Conservation (phyloP, 2,888 invertebrate species). For the Nemotelus nigrinus region DNA sequence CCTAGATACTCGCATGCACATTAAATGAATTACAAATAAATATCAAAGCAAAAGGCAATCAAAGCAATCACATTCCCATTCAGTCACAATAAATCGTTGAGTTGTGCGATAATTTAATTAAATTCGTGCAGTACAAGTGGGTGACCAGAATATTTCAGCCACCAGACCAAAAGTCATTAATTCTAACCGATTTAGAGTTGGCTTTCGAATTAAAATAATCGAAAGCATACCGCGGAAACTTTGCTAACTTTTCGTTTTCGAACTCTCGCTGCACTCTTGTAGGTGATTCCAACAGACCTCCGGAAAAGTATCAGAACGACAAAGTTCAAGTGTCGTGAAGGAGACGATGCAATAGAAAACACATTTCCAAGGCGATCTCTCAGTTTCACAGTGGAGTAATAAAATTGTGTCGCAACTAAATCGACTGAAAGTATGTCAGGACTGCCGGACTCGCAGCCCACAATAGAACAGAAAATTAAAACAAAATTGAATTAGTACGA, state of each 20-base stretch:
- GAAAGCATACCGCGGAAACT: conserved; percentile 24
- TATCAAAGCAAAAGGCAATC: background rate
- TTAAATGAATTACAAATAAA: background rate
- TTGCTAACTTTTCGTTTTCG: conserved; percentile 8
- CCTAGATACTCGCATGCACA: no score
- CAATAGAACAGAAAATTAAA: no score
- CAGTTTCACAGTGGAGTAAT: background rate
- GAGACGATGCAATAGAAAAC: background rate
- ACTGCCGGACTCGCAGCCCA: no score
- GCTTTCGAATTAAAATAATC: conserved; percentile 41
- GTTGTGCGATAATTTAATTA: conserved; percentile 34
- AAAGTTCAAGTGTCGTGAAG: background rate
- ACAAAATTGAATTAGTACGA: no score
- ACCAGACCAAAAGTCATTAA: conserved; percentile 14
- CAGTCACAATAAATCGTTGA: background rate
- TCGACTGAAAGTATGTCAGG: no score
- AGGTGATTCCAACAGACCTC: background rate
- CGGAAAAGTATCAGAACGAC: background rate
- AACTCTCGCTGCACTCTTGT: background rate
- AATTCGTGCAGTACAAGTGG: background rate
- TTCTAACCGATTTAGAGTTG: conserved; percentile 23
- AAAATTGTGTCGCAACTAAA: no score
- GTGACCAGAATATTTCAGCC: conserved; percentile 23
- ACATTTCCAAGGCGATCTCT: background rate
- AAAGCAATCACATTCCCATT: conserved; percentile 13